phyloP scores from a whole-genome alignment of 2,888 invertebrate genomes.

The Periphyllus acericola region DNA sequence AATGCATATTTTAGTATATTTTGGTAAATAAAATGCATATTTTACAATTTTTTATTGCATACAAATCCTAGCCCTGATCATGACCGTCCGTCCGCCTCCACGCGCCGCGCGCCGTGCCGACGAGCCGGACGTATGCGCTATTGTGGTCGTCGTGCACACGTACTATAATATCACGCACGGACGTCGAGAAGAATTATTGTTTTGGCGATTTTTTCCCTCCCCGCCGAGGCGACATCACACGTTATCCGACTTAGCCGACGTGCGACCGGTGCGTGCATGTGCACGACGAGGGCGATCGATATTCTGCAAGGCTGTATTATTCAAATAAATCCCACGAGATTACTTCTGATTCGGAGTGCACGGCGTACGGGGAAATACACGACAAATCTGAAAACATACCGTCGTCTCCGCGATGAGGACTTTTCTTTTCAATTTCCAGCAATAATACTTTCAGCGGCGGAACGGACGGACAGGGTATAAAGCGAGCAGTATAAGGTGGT shows the following conservation, averaged over 20 bases:
- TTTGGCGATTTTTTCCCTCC: neutral
- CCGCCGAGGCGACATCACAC: neutral
- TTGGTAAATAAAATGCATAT: too few species aligned
- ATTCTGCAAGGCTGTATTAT: constrained; percentile 4
- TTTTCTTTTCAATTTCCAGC: constrained; percentile 41
- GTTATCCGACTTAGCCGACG: neutral
- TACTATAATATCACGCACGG: neutral
- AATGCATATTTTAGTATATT: too few species aligned
- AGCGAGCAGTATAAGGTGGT: neutral
- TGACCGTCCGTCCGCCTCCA: too few species aligned
- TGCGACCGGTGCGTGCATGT: neutral
- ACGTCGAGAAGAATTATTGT: neutral
- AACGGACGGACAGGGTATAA: neutral
- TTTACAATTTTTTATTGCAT: too few species aligned
- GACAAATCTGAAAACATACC: constrained; percentile 35
- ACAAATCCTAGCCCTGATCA: too few species aligned
- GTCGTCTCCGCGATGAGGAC: constrained; percentile 1
- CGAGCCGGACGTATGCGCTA: neutral
- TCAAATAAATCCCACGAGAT: constrained; percentile 42
- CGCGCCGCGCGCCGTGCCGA: neutral
- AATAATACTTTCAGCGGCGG: constrained; percentile 29
- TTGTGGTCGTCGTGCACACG: neutral
- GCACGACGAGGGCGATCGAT: neutral
- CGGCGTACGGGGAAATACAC: neutral
- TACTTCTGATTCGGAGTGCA: constrained; percentile 17